A percentile compares a stretch with the other conserved stretches of the same genome.
phyloP scores from a whole-genome alignment of 2,113 vertebrate species.

The Phylloscopus trochiloides region DNA sequence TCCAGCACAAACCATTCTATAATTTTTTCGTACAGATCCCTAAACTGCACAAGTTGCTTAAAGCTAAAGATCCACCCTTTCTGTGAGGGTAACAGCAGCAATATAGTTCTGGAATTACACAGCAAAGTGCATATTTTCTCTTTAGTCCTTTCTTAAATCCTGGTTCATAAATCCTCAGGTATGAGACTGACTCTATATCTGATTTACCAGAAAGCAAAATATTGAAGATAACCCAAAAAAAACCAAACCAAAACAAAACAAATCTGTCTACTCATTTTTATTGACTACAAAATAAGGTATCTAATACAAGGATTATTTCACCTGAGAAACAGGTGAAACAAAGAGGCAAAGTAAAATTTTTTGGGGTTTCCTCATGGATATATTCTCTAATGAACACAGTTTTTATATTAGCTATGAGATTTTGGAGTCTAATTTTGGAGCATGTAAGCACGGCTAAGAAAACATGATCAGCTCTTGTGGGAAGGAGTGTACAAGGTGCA shows the following conservation, averaged over 20 bases:
- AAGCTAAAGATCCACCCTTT: neutral
- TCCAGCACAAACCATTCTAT: neutral
- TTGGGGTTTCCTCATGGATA: neutral
- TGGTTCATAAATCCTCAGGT: neutral
- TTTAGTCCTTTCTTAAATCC: neutral
- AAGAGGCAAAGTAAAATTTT: neutral
- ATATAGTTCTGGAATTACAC: neutral
- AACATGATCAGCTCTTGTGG: neutral
- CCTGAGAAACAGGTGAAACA: neutral
- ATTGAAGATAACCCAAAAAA: neutral
- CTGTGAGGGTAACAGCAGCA: neutral
- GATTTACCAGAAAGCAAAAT: neutral
- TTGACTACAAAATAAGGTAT: neutral
- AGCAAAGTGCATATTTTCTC: neutral
- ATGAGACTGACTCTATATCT: neutral
- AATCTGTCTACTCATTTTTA: neutral
- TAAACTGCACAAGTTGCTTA: neutral
- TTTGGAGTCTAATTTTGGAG: neutral
- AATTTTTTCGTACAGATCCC: neutral
- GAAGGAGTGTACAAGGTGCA: neutral
- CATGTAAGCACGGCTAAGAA: accelerated
- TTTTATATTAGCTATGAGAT: neutral
- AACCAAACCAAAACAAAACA: neutral
- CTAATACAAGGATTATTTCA: neutral
- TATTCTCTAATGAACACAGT: neutral